A percentile compares a stretch with the other conserved stretches of the same genome.
Evolutionary conservation across 2,888 invertebrate genomes (phyloP).

Genomic region (Apamea anceps): DNA sequence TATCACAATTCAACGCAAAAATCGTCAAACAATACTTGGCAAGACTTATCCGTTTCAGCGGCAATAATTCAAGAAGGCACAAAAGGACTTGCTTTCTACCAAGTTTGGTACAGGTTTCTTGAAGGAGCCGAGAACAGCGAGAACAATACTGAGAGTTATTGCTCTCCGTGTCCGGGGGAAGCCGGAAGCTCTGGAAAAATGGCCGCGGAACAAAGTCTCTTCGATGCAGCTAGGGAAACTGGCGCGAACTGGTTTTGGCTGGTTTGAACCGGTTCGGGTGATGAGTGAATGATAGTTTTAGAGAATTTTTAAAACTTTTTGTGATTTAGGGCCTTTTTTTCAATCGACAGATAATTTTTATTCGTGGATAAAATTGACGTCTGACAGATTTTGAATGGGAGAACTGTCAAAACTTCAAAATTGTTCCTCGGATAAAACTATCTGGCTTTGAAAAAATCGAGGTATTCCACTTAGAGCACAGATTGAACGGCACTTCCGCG

Average conservation of each 20-base stretch:
- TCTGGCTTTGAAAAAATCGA: no score
- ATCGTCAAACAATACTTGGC: constrained; percentile 79
- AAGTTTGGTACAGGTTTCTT: constrained; percentile 77
- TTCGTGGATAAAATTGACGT: no score
- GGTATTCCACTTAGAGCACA: no score
- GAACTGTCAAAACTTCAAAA: no score
- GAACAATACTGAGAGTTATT: constrained; percentile 83
- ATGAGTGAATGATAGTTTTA: background rate
- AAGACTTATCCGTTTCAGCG: constrained; percentile 75
- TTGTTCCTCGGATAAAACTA: no score
- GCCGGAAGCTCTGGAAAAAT: constrained; percentile 77
- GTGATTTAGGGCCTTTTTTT: no score
- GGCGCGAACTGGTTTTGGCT: constrained; percentile 41
- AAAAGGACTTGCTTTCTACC: constrained; percentile 71
- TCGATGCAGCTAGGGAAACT: constrained; percentile 53
- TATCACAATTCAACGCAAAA: constrained; percentile 70
- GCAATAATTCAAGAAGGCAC: constrained; percentile 78
- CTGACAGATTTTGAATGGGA: no score
- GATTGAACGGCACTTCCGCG: no score
- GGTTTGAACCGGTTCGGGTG: constrained; percentile 32
- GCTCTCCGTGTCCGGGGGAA: constrained; percentile 76
- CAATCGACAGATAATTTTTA: no score
- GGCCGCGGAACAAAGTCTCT: constrained; percentile 58
- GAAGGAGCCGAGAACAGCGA: constrained; percentile 77
- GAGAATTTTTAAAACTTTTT: background rate